Base-by-base conservation (phyloP, 2,888 invertebrate genomes). In the Tillus elongatus region DNA sequence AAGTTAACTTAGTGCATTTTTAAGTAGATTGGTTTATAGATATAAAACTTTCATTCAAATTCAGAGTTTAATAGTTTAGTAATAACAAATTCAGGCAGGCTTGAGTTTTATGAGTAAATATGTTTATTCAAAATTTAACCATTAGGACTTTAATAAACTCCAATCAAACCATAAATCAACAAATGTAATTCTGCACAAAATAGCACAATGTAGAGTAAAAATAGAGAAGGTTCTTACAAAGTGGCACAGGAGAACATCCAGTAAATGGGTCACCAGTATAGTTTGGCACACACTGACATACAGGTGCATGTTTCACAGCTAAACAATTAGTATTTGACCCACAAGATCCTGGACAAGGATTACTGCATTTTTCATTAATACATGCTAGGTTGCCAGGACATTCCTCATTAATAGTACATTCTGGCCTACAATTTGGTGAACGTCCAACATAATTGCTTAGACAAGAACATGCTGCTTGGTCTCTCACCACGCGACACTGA, bases 281-380 rank as follows among this genome's bases (percentile, higher is more conserved):
- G 44, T 82, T 84, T 60, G 74, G 70, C 49, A 70, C 69, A 60
- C 87, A 87, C 53, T 76, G 77, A 58, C 88, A 89, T 42, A 79
- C 69, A 40, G 87, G 85, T 49, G 79, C 75, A 61, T 89, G 87
- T 58, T 82, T 82, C 50, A 81, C 70, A 34, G 82, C 83, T 47
- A 73, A 74, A 61, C 90, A 90, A 43, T 76, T 69, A 14, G 87
- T 79, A 56, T 79, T 74, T 39, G 77, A 63, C 33, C 86, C 86
- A 60, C 87, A 87, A 33, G 82, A 77, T 30, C 82, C 84, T 34
- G 75, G 72, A 57, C 88, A 89, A 36, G 88, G 87, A 58, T 87
- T 82, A 41, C 72, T 70, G 61, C 87, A 88, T 63, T 75, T 79
- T 56, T 79, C 79, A 60, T 81, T 81, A 46, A 83, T 75, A 62